Percentiles rank a stretch among this genome's conserved stretches.
Evolutionary conservation across 2,113 vertebrate species (phyloP).

Genomic region (Heterotilapia buettikoferi): DNA sequence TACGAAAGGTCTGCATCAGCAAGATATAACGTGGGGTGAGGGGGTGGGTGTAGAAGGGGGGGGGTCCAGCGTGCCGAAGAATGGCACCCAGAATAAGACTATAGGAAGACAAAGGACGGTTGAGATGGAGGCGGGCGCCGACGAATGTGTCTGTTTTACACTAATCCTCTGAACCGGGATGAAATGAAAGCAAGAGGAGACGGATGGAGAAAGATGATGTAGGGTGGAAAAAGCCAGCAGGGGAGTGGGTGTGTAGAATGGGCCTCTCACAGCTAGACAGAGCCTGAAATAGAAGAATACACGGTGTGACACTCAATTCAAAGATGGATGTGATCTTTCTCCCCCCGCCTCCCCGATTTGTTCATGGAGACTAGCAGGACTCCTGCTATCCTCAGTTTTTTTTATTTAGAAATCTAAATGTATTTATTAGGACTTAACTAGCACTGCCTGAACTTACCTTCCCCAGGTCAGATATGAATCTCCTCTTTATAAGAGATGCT

Average conservation of each 20-base stretch:
- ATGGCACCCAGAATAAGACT: constrained; percentile 62
- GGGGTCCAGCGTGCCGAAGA: constrained; percentile 37
- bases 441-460: not conserved
- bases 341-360: not conserved
- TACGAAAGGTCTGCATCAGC: constrained; percentile 74
- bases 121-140: constrained; percentile 55
- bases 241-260: constrained; percentile 19
- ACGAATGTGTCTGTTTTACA: constrained; percentile 61
- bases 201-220: constrained; percentile 18
- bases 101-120: constrained; percentile 54
- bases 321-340: not conserved
- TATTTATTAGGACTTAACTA: not conserved
- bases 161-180: constrained; percentile 64
- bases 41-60: not conserved
- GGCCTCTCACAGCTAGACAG: not conserved
- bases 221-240: constrained; percentile 8
- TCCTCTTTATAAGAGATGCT: not conserved
- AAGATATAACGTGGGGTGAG: constrained; percentile 58
- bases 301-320: not conserved
- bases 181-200: constrained; percentile 57
- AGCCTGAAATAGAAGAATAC: constrained; percentile 1
- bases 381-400: not conserved
- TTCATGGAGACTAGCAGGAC: not conserved
- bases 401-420: constrained; percentile 15
- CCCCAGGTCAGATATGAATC: not conserved